phyloP scores from a whole-genome alignment of 2,888 invertebrate genomes.

The Lobophora halterata region DNA sequence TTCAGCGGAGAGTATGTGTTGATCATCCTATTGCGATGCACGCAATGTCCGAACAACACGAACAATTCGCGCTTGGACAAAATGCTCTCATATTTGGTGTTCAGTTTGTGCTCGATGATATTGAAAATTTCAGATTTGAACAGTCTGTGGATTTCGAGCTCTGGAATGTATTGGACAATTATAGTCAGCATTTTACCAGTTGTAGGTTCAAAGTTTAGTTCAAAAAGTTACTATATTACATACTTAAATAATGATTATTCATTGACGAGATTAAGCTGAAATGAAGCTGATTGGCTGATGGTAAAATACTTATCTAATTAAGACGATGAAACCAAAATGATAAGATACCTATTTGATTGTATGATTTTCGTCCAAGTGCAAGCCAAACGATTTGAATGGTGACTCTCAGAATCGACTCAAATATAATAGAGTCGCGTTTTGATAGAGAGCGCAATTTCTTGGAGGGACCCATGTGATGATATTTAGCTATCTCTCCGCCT shows the following conservation, averaged over 20 bases:
- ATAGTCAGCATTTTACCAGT: no score
- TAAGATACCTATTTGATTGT: constrained; percentile 72
- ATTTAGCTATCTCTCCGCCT: constrained; percentile 56
- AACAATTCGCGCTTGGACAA: constrained; percentile 30
- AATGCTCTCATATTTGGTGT: constrained; percentile 26
- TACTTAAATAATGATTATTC: constrained; percentile 6
- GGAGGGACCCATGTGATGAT: constrained; percentile 74
- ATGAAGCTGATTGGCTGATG: no score
- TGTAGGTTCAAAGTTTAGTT: no score
- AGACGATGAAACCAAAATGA: not conserved
- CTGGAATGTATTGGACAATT: constrained; percentile 50
- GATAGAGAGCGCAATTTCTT: constrained; percentile 66
- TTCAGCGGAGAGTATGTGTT: constrained; percentile 71
- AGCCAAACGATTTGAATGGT: constrained; percentile 80
- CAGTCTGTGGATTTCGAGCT: constrained; percentile 78
- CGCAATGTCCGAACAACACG: constrained; percentile 63
- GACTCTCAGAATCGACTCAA: constrained; percentile 73
- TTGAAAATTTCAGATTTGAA: constrained; percentile 78
- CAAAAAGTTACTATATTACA: no score
- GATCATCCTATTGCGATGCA: constrained; percentile 62
- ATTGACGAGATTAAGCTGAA: no score
- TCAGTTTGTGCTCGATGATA: constrained; percentile 53
- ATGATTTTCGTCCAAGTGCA: constrained; percentile 74
- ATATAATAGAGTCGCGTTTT: constrained; percentile 74
- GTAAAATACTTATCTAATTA: no score